These are phyloP conservation scores for Hyperopisus bebe DNA, from an alignment of 2,113 vertebrate species.

Conservation along the genomic window DNA sequence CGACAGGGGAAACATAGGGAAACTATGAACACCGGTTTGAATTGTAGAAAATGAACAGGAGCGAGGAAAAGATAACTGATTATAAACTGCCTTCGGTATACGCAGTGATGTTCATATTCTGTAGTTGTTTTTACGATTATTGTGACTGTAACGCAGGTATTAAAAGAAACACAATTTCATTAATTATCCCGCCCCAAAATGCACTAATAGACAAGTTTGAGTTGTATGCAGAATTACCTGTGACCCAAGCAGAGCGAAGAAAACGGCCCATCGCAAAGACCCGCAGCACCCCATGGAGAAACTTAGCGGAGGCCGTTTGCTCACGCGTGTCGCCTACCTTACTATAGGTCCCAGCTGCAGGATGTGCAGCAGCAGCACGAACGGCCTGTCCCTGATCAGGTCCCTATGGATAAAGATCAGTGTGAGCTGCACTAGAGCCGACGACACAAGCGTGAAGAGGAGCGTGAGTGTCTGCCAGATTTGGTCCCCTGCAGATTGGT, in stretches of 20 bases:
- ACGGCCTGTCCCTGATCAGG: constrained; percentile 82
- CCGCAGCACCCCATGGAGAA: not conserved
- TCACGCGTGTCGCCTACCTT: constrained; percentile 63
- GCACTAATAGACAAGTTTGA: not conserved
- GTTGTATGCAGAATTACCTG: not conserved
- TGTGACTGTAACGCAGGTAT: not conserved
- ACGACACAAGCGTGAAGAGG: constrained; percentile 83
- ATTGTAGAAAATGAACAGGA: not conserved
- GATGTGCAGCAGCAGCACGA: constrained; percentile 86
- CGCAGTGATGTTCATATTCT: not conserved
- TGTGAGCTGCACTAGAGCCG: constrained; percentile 84
- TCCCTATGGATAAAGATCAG: constrained; percentile 93
- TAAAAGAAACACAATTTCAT: not conserved
- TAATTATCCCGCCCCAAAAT: not conserved
- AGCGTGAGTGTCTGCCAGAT: constrained; percentile 89
- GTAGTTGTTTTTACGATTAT: not conserved
- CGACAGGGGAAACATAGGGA: too few species aligned
- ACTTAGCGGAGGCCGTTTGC: not conserved
- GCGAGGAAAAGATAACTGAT: not conserved
- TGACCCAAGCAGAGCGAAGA: not conserved
- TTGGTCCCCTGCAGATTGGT: constrained; percentile 76
- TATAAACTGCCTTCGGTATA: not conserved
- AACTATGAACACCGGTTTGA: too few species aligned
- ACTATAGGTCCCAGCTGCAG: constrained; percentile 88
- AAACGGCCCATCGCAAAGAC: not conserved